Conservation (phyloP, 2,113 vertebrate species). For the Cettia cetti region DNA sequence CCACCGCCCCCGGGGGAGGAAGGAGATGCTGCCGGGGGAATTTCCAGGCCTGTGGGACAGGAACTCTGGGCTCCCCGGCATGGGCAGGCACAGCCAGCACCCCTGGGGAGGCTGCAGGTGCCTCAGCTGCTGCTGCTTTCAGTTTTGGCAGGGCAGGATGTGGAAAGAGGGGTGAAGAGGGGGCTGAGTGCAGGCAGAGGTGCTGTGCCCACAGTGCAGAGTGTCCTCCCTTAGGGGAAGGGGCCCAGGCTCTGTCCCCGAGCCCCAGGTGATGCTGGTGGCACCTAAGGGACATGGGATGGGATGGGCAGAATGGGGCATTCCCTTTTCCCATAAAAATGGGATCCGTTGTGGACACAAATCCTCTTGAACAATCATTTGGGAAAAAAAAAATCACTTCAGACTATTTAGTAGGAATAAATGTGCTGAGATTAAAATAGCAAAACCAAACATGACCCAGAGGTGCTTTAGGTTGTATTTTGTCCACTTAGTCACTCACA, state of each 20-base stretch:
- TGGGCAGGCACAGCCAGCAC: background rate
- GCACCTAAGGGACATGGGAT: background rate
- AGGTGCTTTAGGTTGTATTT: background rate
- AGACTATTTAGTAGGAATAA: background rate
- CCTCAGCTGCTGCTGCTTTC: background rate
- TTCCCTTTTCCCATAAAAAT: rapidly evolving
- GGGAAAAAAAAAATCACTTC: background rate
- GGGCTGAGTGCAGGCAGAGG: background rate
- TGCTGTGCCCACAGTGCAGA: background rate
- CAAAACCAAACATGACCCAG: background rate
- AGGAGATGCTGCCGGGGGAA: background rate
- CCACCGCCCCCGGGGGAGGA: rapidly evolving
- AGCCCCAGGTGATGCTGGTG: background rate
- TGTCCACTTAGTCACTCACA: background rate
- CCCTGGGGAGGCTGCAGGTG: background rate
- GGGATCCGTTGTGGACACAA: rapidly evolving
- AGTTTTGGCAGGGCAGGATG: background rate
- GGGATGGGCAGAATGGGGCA: background rate
- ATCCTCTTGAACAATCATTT: background rate
- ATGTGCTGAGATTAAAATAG: background rate
- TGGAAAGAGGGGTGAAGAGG: too few relatives aligned
- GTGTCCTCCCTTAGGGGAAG: rapidly evolving
- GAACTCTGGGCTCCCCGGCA: background rate
- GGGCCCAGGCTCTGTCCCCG: background rate
- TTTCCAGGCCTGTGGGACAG: background rate